Conservation (phyloP, 2,888 invertebrate species). For the Margaritifera margaritifera region DNA sequence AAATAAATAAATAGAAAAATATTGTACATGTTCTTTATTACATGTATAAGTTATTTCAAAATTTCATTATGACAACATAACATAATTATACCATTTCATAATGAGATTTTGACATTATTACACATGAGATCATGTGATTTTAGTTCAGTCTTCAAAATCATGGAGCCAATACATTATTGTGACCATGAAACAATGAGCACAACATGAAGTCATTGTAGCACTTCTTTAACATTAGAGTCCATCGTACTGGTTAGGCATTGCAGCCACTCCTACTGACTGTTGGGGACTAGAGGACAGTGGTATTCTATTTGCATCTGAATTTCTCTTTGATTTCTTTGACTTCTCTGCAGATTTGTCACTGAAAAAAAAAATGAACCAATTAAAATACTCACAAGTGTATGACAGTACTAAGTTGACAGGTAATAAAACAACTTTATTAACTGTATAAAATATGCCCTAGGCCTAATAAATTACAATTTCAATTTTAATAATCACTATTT, state of each 20-base stretch:
- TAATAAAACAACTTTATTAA: background rate
- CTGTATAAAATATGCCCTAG: background rate
- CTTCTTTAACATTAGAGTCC: constrained; percentile 16
- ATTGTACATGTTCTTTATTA: too few species aligned
- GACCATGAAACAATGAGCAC: too few species aligned
- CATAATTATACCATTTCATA: too few species aligned
- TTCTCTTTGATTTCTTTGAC: constrained; percentile 41
- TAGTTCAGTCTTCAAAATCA: too few species aligned
- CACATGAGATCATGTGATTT: too few species aligned
- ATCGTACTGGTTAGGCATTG: constrained; percentile 28
- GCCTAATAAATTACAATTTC: background rate
- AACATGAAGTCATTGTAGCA: too few species aligned
- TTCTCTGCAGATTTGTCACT: constrained; percentile 46
- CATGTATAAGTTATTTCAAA: too few species aligned
- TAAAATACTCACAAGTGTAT: background rate
- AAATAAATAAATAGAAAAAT: too few species aligned
- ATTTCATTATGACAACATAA: too few species aligned
- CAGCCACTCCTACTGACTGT: constrained; percentile 10
- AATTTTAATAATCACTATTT: background rate
- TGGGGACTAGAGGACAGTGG: constrained; percentile 36
- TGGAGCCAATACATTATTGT: too few species aligned
- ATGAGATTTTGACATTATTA: too few species aligned
- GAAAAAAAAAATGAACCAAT: constrained; percentile 11
- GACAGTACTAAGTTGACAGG: background rate
- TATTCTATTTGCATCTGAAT: constrained; percentile 23